Base-by-base conservation (phyloP, 2,797 vertebrate species). In the Lycodopsis pacificus region DNA sequence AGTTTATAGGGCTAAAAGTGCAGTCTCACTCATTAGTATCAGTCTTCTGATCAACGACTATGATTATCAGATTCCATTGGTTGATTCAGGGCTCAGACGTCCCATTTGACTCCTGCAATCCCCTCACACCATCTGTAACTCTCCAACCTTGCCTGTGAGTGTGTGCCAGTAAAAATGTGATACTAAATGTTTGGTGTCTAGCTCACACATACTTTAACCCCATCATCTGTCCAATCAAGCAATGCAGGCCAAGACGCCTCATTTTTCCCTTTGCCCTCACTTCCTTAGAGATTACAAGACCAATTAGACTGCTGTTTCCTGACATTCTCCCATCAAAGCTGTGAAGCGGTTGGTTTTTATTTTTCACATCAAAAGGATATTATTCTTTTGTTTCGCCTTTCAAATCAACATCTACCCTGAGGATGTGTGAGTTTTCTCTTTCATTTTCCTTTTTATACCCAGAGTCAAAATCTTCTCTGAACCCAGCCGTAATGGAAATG, bases 371-470 rank as follows among this genome's bases (percentile, higher is more conserved):
- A 94, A 94, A 68, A 93, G 90, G 51, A 75, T 86, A 87, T 90
- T 90, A 92, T 94, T 93, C 85, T 90, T 93, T 91, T 87, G 91
- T 90, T 93, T 91, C 85, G 90, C 81, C 85, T 82, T 91, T 94
- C 85, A 93, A 93, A 94, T 93, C 92, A 95, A 89, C 94, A 94
- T 93, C 91, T 86, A 91, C 86, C 91, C 92, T 65, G 69, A 91
- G 93, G 93, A 92, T 93, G 87, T 90, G 76, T 65, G 81, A 80
- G 68, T 80, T 77, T 84, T 84, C 65, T 65, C 58, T 84, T 88
- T 92, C 83, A 88, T 88, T 86, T 86, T 80, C 69, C 38, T 69
- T 78, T 83, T 62, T 82, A 46, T 75, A 86, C 63, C 79, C 74
- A 79, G 71, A 74, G 64, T 87, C 74, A 65, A 92, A 89, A 85